Percentiles rank a stretch among this genome's conserved stretches.
These are phyloP conservation scores for Elegia similella DNA, from an alignment of 2,888 invertebrate species.

Conservation along the genomic window DNA sequence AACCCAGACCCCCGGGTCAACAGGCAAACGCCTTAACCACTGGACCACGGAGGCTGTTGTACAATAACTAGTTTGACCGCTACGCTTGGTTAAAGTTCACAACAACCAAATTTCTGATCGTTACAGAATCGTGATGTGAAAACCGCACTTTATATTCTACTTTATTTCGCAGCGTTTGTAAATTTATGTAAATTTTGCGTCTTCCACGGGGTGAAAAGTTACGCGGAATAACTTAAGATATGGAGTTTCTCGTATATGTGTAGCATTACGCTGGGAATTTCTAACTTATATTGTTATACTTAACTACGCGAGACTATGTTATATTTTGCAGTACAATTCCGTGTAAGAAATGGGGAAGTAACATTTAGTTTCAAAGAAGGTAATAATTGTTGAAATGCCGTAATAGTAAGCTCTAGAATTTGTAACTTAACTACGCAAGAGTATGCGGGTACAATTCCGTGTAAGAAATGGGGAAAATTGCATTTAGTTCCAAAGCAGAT, in stretches of 20 bases:
- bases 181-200: conserved; percentile 81
- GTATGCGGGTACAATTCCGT: too few species aligned
- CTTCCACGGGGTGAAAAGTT: conserved; percentile 65
- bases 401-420: too few species aligned
- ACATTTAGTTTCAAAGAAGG: background rate
- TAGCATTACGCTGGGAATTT: conserved; percentile 16
- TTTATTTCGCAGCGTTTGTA: conserved; percentile 78
- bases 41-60: too few species aligned
- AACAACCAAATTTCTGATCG: background rate
- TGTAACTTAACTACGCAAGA: too few species aligned
- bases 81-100: too few species aligned
- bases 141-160: conserved; percentile 58
- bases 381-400: too few species aligned
- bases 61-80: too few species aligned
- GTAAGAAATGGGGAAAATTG: too few species aligned
- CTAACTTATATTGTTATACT: conserved; percentile 23
- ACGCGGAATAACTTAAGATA: conserved; percentile 37
- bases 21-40: too few species aligned
- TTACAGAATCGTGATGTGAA: background rate
- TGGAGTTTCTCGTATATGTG: conserved; percentile 11
- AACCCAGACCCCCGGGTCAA: too few species aligned
- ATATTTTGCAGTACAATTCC: background rate
- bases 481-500: too few species aligned
- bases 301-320: background rate
- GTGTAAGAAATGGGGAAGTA: background rate